Evolutionary conservation across 2,797 vertebrate species (phyloP).

Genomic region (Crenichthys baileyi): DNA sequence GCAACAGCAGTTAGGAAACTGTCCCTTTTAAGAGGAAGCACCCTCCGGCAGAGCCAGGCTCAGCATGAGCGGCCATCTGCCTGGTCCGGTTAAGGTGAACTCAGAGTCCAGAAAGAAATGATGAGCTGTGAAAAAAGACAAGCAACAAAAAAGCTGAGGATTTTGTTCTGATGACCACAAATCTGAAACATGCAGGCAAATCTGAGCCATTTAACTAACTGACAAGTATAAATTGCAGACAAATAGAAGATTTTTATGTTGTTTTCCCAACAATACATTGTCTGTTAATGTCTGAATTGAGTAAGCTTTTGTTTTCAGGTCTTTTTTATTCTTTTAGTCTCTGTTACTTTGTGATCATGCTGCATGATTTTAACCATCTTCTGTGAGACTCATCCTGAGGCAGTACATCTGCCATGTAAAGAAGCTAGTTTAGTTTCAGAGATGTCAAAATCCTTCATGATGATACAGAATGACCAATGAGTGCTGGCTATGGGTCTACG

Average conservation of each 20-base stretch:
- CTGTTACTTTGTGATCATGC: not conserved
- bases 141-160: not conserved
- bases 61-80: conserved; percentile 22
- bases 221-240: not conserved
- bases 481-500: not conserved
- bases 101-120: not conserved
- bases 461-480: not conserved
- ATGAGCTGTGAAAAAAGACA: not conserved
- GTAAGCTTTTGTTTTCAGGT: not conserved
- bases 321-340: not conserved
- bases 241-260: not conserved
- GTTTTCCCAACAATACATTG: not conserved
- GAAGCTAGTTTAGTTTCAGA: not conserved
- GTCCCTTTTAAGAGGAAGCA: conserved; percentile 17
- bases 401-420: not conserved
- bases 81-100: conserved; percentile 2
- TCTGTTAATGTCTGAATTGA: not conserved
- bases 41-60: conserved; percentile 15
- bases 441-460: not conserved
- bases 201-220: not conserved
- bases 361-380: not conserved
- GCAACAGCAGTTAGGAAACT: conserved; percentile 8
- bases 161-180: not conserved
- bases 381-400: not conserved
- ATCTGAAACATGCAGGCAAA: not conserved